These are phyloP conservation scores for Stenotaenia linearis DNA, from an alignment of 2,888 invertebrate species.

Conservation along the genomic window DNA sequence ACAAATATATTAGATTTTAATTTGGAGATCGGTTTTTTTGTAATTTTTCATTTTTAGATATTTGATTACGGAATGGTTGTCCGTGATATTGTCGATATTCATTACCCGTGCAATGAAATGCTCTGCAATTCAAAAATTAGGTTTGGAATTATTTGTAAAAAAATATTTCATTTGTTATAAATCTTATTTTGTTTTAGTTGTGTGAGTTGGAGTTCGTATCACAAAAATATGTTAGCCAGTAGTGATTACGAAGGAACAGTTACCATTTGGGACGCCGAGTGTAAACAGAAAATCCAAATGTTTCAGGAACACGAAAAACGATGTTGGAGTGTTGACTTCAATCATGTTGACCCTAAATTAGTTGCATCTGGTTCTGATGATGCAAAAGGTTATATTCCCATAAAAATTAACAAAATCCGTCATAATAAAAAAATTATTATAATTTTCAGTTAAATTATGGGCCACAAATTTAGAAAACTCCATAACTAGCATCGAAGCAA, in stretches of 20 bases:
- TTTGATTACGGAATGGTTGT: slow-evolving; percentile 83
- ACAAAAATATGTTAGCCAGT: slow-evolving; percentile 78
- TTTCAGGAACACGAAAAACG: slow-evolving; percentile 87
- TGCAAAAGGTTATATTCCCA: slow-evolving; percentile 58
- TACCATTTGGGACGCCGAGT: slow-evolving; percentile 82
- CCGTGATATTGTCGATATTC: slow-evolving; percentile 78
- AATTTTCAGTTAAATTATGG: slow-evolving; percentile 72
- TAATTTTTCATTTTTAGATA: slow-evolving; percentile 41
- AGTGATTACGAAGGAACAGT: slow-evolving; percentile 93
- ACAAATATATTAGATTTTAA: neutral
- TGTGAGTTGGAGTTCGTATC: slow-evolving; percentile 88
- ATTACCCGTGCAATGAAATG: slow-evolving; percentile 89
- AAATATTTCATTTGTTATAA: neutral
- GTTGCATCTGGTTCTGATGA: slow-evolving; percentile 91
- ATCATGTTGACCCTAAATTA: slow-evolving; percentile 78
- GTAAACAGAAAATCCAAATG: slow-evolving; percentile 56
- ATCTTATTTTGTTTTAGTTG: slow-evolving; percentile 56
- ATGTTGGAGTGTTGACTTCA: slow-evolving; percentile 95
- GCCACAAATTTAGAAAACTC: slow-evolving; percentile 79
- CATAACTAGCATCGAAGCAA: slow-evolving; percentile 80
- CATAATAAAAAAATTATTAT: neutral
- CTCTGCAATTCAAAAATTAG: slow-evolving; percentile 80
- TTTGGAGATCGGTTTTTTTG: neutral
- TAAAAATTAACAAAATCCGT: no score
- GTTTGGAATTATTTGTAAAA: slow-evolving; percentile 39